These are phyloP conservation scores for Drosophila melanosoma DNA, from an alignment of 2,888 invertebrate species.

Conservation along the genomic window DNA sequence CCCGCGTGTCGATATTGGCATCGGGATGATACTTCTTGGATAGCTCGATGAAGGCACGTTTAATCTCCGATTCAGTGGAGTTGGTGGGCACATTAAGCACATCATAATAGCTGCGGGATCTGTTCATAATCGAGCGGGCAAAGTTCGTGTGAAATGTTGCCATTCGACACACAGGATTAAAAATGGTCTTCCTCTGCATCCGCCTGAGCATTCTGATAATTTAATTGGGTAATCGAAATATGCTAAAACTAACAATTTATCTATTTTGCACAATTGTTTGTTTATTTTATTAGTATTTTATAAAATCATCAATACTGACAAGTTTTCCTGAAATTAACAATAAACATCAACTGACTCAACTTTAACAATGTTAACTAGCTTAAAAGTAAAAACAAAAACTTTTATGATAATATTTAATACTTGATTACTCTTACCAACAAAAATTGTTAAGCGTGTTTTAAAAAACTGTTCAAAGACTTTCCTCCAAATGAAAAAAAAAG, in stretches of 20 bases:
- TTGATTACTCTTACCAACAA: not conserved
- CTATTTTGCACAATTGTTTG: not conserved
- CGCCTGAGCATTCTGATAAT: slow-evolving; percentile 25
- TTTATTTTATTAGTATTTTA: not conserved
- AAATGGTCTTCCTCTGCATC: slow-evolving; percentile 6
- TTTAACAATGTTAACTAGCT: not conserved
- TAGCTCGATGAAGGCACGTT: slow-evolving; percentile 51
- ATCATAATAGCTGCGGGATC: slow-evolving; percentile 49
- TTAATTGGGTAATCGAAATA: slow-evolving; percentile 21
- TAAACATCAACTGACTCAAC: not conserved
- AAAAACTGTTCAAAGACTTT: not conserved
- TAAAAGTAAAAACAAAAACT: not conserved
- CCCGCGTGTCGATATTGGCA: slow-evolving; percentile 7
- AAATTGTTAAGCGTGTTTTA: not conserved
- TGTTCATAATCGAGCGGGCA: not conserved
- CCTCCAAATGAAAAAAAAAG: too few species aligned
- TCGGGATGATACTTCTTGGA: slow-evolving; percentile 69
- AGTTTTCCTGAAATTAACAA: not conserved
- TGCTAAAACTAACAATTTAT: slow-evolving; percentile 16
- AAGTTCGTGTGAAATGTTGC: slow-evolving; percentile 19
- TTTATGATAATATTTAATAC: not conserved
- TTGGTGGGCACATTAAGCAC: slow-evolving; percentile 52
- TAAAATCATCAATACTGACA: slow-evolving; percentile 6
- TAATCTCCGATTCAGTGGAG: slow-evolving; percentile 47
- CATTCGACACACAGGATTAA: slow-evolving; percentile 27